Percentiles rank a stretch among this genome's conserved stretches.
Evolutionary conservation across 2,888 invertebrate genomes (phyloP).

Genomic region (Branchipolynoe longqiensis): DNA sequence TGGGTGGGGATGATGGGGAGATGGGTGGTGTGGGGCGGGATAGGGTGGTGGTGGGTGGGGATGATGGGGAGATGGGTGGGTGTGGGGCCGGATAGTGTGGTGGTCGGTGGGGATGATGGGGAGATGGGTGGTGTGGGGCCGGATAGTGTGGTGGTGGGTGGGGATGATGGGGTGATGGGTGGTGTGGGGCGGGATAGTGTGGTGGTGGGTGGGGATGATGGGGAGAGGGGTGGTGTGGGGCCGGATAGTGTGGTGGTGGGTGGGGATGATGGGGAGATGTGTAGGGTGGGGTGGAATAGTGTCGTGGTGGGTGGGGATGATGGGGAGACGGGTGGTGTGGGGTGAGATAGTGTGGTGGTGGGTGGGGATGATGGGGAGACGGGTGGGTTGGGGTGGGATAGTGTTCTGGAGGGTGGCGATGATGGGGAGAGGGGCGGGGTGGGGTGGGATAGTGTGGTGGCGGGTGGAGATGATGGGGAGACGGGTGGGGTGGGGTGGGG

Average conservation of each 20-base stretch:
- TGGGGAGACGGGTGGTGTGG: not conserved
- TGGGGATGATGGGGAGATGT: not conserved
- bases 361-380: not conserved
- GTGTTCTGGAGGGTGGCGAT: not conserved
- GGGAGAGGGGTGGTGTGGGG: not conserved
- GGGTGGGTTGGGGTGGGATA: not conserved
- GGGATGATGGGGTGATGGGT: not conserved
- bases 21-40: too few species aligned
- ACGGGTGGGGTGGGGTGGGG: not conserved
- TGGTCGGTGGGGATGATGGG: not conserved
- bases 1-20: too few species aligned
- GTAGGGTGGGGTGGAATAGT: not conserved
- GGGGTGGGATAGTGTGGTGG: not conserved
- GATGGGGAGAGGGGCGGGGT: not conserved
- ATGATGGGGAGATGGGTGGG: not conserved
- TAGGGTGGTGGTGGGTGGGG: too few species aligned
- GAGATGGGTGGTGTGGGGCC: not conserved
- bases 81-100: not conserved
- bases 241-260: not conserved
- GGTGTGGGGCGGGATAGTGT: not conserved
- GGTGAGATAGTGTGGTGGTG: not conserved
- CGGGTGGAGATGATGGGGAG: not conserved
- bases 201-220: not conserved
- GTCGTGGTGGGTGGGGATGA: not conserved
- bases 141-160: not conserved